Evolutionary conservation across 2,797 vertebrate genomes (phyloP), one percentile per base, ranked within the genome.

Genomic region (Australoheros facetus): DNA sequence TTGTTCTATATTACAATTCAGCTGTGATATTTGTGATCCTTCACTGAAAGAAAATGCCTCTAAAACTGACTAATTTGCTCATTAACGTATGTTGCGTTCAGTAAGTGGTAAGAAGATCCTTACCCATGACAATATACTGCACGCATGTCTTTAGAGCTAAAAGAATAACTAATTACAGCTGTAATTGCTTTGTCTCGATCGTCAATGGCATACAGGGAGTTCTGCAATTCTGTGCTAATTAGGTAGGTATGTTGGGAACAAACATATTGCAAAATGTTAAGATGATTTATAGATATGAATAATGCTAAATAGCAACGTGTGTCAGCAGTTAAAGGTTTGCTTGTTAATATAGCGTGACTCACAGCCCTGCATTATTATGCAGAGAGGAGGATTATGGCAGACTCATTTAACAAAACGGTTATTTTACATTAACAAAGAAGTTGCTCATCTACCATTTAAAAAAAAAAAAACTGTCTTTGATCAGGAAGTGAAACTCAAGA

Each of bases 301-400:
- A 56, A n/a, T 34, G 39, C 34, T 69, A 55, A 58, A 70, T 3
- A 42, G 45, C 19, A 21, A 59, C 14, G 23, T 55, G 73, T 42
- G 26, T 26, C 54, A 56, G 54, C 32, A 60, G 42, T 66, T 59
- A 60, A 72, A 57, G 45, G 57, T 37, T 53, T 59, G 8, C 19
- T 80, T 55, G n/a, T 64, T 83, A 30, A 45, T 74, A 17, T 53
- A 77, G 45, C 26, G 39, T 79, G 73, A 84, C 59, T 83, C 80
- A 57, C 26, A 83, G 78, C 32, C 32, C 45, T 23, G 66, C 66
- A 85, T 85, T 73, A 56, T 66, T 45, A 73, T 73, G 73, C 82
- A 78, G 66, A 73, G 26, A 56, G 48, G 45, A 23, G 72, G 66
- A 72, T 72, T 78, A 57, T 48, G 71, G 54, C 56, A 69, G 71